Conservation (phyloP, 2,888 invertebrate genomes). For the Lissocephala sabroskyi region DNA sequence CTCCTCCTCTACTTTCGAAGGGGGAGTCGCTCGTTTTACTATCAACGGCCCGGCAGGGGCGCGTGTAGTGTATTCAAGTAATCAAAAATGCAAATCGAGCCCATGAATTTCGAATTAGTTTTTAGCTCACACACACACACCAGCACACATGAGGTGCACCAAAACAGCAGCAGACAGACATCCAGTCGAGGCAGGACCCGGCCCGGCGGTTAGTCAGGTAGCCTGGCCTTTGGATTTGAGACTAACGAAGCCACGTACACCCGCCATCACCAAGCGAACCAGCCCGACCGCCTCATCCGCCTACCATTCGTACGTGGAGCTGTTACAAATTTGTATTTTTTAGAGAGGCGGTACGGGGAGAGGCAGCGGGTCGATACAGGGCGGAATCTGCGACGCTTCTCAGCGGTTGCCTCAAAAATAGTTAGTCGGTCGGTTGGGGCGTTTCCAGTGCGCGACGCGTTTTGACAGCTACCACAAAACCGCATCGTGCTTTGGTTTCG, state of each 20-base stretch:
- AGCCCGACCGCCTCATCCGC: neutral
- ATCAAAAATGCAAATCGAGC: conserved; percentile 72
- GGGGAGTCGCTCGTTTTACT: too few relatives aligned
- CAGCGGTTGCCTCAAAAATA: conserved; percentile 18
- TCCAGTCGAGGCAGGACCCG: conserved; percentile 30
- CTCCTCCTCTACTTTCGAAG: too few relatives aligned
- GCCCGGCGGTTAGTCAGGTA: conserved; percentile 8
- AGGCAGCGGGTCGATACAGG: too few relatives aligned
- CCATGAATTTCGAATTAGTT: conserved; percentile 70
- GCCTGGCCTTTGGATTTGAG: conserved; percentile 40
- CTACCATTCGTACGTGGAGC: conserved; percentile 38
- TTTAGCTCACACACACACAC: conserved; percentile 32
- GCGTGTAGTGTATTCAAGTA: conserved; percentile 55
- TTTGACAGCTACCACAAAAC: too few relatives aligned
- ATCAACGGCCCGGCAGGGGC: neutral
- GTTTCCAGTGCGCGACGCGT: neutral
- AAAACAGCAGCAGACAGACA: conserved; percentile 16
- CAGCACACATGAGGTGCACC: conserved; percentile 7
- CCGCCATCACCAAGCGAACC: neutral
- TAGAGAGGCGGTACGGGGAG: conserved; percentile 12
- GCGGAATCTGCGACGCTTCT: neutral
- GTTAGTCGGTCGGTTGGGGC: conserved; percentile 5
- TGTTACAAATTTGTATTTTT: conserved; percentile 59
- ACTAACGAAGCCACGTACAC: conserved; percentile 61
- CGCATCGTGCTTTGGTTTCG: too few relatives aligned